Base-by-base conservation (phyloP, 2,113 vertebrate species). In the Apteryx mantelli region DNA sequence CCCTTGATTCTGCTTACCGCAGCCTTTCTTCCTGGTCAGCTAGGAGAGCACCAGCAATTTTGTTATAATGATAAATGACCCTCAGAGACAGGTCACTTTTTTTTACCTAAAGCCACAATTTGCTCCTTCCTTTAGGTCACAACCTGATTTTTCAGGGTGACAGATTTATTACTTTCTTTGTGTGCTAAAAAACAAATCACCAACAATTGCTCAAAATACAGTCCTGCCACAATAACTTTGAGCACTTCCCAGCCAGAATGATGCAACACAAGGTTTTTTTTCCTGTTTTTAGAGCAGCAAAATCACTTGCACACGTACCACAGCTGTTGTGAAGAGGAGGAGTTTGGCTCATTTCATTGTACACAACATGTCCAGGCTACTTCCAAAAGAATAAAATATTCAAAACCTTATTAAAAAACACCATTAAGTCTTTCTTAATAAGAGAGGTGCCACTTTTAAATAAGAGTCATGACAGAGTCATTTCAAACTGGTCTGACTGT, bases 51-150 rank as follows among this genome's bases (percentile, higher is more conserved):
- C 97, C 96, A 98, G 98, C 98, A 98, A 97, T 99, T 99, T 99
- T 98, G 98, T 99, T 99, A 96, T 95, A 97, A 98, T 99, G 99
- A 99, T 99, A 97, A 99, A 99, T 99, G 98, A 97, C 94, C 92
- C 97, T 88, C 97, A 97, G 97, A 98, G 98, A 98, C 98, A 98
- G 99, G 99, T 98, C 98, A 98, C 98, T 98, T 98, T 98, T 98
- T 98, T 98, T 97, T 97, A 98, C 98, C 97, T 98, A 98, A 99
- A 99, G 98, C 98, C 98, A 99, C 99, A 99, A 99, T 99, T 99
- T 99, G 98, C 98, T 99, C 98, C 98, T 98, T 98, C 97, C 92
- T 78, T 98, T 97, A 98, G 98, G 97, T 98, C 97, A 97, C 97
- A 98, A 98, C 98, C 98, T 97, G 98, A 99, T 99, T 99, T 98